phyloP scores from a whole-genome alignment of 2,888 invertebrate species.

The Slavum lentiscoides region DNA sequence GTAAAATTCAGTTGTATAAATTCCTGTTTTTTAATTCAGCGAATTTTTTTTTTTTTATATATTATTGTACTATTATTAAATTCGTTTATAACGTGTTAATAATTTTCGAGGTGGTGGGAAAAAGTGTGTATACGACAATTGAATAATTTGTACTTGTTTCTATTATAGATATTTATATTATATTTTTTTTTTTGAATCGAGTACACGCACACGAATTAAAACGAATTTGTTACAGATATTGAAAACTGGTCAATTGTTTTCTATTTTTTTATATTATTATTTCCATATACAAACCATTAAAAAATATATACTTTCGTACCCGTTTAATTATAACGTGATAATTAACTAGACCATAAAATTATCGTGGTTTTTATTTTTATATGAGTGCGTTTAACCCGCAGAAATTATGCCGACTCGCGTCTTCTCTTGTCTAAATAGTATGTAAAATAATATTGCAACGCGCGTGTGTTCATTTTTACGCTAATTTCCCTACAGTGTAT shows the following conservation, averaged over 20 bases:
- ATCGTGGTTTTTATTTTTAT: background rate
- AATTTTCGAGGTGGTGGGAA: too few species aligned
- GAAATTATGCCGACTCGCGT: slow-evolving; percentile 25
- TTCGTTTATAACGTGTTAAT: too few species aligned
- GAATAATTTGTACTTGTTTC: background rate
- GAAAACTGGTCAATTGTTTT: slow-evolving; percentile 13
- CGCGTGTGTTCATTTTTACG: slow-evolving; percentile 17
- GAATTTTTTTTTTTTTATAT: too few species aligned
- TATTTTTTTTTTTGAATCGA: background rate
- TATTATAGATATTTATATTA: background rate
- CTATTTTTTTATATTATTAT: slow-evolving; percentile 9
- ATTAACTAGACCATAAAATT: slow-evolving; percentile 46
- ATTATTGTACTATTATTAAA: too few species aligned
- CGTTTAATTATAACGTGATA: slow-evolving; percentile 20
- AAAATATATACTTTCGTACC: slow-evolving; percentile 23
- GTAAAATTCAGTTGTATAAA: too few species aligned
- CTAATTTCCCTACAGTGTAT: slow-evolving; percentile 4
- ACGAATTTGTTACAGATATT: background rate
- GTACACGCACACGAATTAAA: background rate
- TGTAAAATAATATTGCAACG: too few species aligned
- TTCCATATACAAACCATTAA: slow-evolving; percentile 5
- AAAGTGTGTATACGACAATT: too few species aligned
- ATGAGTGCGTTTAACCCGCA: slow-evolving; percentile 2
- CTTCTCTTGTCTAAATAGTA: background rate
- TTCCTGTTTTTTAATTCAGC: too few species aligned